phyloP scores from a whole-genome alignment of 2,888 invertebrate genomes.

The Didymodactylos carnosus region DNA sequence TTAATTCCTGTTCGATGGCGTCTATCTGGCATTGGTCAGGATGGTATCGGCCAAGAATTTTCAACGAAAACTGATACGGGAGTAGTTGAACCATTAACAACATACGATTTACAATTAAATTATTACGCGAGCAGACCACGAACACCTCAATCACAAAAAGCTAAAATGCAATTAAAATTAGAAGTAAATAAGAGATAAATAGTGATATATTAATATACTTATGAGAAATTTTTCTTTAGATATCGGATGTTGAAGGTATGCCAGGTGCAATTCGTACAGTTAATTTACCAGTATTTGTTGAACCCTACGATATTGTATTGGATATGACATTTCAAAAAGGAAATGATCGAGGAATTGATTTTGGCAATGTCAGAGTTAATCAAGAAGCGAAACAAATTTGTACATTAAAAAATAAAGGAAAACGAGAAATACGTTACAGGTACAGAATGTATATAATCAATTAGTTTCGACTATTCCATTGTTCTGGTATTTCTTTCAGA shows the following conservation, averaged over 20 bases:
- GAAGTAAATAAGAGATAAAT: conserved; percentile 19
- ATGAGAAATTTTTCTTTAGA: neutral
- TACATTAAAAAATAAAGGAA: conserved; percentile 35
- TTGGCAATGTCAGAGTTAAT: conserved; percentile 30
- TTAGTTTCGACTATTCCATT: no score
- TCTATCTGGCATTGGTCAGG: conserved; percentile 25
- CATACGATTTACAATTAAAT: conserved; percentile 31
- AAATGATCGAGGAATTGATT: conserved; percentile 34
- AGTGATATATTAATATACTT: neutral
- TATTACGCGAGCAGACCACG: conserved; percentile 33
- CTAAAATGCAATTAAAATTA: conserved; percentile 9
- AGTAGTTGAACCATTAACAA: conserved; percentile 30
- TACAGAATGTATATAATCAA: no score
- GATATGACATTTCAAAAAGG: conserved; percentile 36
- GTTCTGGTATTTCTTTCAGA: neutral
- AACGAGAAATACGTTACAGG: conserved; percentile 34
- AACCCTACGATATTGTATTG: conserved; percentile 34
- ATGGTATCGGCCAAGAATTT: conserved; percentile 34
- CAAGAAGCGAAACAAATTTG: conserved; percentile 31
- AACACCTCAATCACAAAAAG: neutral
- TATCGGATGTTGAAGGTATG: neutral
- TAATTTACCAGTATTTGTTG: conserved; percentile 17
- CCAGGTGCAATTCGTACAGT: conserved; percentile 4
- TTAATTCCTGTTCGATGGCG: conserved; percentile 34
- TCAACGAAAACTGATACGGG: conserved; percentile 31